phyloP scores from a whole-genome alignment of 1,140 invertebrate species.

The Nephila pilipes region DNA sequence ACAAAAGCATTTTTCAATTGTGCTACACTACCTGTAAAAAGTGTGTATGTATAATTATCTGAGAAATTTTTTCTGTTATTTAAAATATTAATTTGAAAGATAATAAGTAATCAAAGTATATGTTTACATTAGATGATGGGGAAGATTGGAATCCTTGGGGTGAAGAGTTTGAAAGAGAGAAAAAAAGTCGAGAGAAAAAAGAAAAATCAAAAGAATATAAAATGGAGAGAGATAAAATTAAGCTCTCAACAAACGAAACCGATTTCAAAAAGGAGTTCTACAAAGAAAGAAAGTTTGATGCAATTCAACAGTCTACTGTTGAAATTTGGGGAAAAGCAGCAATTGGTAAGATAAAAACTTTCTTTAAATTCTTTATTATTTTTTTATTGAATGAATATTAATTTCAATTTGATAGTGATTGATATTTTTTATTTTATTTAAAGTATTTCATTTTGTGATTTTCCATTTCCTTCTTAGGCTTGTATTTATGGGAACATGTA shows the following conservation, averaged over 20 bases:
- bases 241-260: constrained; percentile 51
- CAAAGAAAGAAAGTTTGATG: constrained; percentile 71
- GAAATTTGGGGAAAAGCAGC: constrained; percentile 84
- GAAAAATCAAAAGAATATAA: constrained; percentile 18
- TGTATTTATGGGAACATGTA: constrained; percentile 84
- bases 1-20: too few species aligned
- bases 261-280: constrained; percentile 70
- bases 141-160: constrained; percentile 82
- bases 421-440: not conserved
- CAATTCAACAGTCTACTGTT: constrained; percentile 78
- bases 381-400: not conserved
- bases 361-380: not conserved
- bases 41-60: too few species aligned
- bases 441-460: too few species aligned
- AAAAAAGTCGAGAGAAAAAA: not conserved
- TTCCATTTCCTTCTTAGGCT: not conserved
- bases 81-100: too few species aligned
- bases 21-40: too few species aligned
- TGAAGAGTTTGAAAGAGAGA: constrained; percentile 81
- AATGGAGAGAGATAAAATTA: not conserved
- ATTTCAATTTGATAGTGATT: not conserved
- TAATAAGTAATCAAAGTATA: not conserved
- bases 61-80: too few species aligned
- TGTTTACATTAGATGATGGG: constrained; percentile 77
- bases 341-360: constrained; percentile 80